Evolutionary conservation across 30 jellyfish, hydroid and myxozoan genomes (phyloP).

Genomic region (Hydra vulgaris): DNA sequence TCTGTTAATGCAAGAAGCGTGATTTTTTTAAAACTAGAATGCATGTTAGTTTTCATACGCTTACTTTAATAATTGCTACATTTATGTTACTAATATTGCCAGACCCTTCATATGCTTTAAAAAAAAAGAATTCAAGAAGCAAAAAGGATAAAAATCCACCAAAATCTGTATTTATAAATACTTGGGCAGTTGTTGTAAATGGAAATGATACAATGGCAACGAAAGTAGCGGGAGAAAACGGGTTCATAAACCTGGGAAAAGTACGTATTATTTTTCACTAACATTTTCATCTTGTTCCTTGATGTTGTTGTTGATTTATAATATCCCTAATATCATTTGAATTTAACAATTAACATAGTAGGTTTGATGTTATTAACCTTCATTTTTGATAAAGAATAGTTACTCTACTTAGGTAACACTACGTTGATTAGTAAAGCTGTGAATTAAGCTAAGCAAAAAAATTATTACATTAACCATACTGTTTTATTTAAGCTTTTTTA

Average conservation of each 20-base stretch:
- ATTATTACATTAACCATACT: no score
- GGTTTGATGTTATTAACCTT: no score
- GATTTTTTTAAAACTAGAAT: no score
- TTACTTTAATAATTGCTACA: neutral
- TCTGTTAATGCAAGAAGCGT: no score
- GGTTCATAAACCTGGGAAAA: slow-evolving; percentile 77
- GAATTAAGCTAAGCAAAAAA: no score
- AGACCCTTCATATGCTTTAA: neutral
- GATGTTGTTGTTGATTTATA: neutral
- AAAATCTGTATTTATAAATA: slow-evolving; percentile 31
- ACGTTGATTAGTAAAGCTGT: no score
- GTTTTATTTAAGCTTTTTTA: no score
- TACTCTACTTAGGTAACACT: no score
- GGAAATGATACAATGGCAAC: slow-evolving; percentile 78
- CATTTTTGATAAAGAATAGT: no score
- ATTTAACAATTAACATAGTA: no score
- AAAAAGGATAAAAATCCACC: neutral
- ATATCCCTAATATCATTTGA: no score
- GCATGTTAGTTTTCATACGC: neutral
- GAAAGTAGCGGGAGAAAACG: slow-evolving; percentile 78
- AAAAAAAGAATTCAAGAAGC: neutral
- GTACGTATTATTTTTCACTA: slow-evolving; percentile 43
- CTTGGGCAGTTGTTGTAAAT: slow-evolving; percentile 89
- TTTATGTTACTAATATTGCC: neutral
- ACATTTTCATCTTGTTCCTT: neutral